Percentiles rank a stretch among this genome's conserved stretches.
Evolutionary conservation across 2,888 invertebrate genomes (phyloP).

Genomic region (Oscheius sp.): DNA sequence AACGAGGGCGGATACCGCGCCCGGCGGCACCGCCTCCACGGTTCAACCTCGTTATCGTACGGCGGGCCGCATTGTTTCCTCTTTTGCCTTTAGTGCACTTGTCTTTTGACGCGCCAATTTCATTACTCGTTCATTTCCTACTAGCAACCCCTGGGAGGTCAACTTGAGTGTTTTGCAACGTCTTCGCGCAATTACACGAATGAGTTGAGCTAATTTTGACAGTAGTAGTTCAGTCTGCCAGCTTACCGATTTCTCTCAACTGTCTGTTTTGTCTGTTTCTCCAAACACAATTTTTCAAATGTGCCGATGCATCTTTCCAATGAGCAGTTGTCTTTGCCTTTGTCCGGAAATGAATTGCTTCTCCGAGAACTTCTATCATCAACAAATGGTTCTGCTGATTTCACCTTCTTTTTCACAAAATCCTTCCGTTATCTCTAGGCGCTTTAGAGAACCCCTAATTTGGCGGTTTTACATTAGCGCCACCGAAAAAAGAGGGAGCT

Average conservation of each 20-base stretch:
- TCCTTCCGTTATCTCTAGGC: not conserved
- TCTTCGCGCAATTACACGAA: conserved; percentile 17
- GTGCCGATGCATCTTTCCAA: conserved; percentile 10
- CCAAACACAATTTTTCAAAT: conserved; percentile 18
- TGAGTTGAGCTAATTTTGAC: conserved; percentile 28
- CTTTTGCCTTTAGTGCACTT: conserved; percentile 19
- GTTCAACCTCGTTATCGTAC: conserved; percentile 31
- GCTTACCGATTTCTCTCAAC: conserved; percentile 2
- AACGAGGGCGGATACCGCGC: too few relatives aligned
- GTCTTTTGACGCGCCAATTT: conserved; percentile 38
- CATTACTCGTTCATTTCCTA: conserved; percentile 35
- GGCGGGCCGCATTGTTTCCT: conserved; percentile 28
- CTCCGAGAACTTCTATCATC: not conserved
- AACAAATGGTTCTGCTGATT: not conserved
- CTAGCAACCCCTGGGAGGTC: conserved; percentile 33
- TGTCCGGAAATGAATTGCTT: conserved; percentile 25
- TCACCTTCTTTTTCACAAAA: not conserved
- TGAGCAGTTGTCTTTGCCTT: conserved; percentile 27
- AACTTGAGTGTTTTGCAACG: conserved; percentile 32
- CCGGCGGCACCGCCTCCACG: not conserved
- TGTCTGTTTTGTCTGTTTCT: not conserved
- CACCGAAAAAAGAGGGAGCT: not conserved
- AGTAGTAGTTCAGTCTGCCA: not conserved
- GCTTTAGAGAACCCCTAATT: not conserved
- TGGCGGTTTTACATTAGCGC: too few relatives aligned